Percentiles rank a stretch among this genome's conserved stretches.
These are phyloP conservation scores for Phymanthus crucifer DNA, from an alignment of 92 coral and sea anemone species.

Conservation along the genomic window DNA sequence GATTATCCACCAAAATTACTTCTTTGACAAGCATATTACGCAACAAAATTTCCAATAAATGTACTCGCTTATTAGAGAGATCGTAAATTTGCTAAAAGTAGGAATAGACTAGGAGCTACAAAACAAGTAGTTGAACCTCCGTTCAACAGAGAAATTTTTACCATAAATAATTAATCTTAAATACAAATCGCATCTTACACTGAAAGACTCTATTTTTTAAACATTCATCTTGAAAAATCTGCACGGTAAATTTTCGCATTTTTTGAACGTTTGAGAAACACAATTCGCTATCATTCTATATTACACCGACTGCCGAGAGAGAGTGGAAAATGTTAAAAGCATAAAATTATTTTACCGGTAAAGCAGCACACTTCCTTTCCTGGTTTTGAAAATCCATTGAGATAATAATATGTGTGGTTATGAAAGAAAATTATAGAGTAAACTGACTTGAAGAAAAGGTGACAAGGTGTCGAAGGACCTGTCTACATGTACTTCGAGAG, in stretches of 20 bases:
- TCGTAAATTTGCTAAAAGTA: no score
- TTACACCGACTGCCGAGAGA: neutral
- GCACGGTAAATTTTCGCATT: no score
- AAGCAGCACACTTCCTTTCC: neutral
- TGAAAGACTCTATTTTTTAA: neutral
- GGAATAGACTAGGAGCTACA: no score
- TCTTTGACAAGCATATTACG: no score
- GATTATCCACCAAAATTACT: no score
- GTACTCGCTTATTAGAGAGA: no score
- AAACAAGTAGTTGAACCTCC: no score
- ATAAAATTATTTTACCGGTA: neutral
- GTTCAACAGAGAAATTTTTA: neutral
- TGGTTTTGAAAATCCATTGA: neutral
- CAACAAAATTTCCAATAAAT: no score
- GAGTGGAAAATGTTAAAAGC: neutral
- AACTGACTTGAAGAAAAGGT: neutral
- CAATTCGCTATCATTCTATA: no score
- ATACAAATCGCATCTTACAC: neutral
- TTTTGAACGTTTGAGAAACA: no score
- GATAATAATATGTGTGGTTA: neutral
- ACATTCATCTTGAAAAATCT: neutral
- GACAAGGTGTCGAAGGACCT: neutral
- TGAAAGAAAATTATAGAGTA: neutral
- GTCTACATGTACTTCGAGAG: neutral
- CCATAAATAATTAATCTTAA: neutral